These are phyloP conservation scores for Crotalus horridus DNA, from an alignment of 2,113 vertebrate species.

Conservation along the genomic window DNA sequence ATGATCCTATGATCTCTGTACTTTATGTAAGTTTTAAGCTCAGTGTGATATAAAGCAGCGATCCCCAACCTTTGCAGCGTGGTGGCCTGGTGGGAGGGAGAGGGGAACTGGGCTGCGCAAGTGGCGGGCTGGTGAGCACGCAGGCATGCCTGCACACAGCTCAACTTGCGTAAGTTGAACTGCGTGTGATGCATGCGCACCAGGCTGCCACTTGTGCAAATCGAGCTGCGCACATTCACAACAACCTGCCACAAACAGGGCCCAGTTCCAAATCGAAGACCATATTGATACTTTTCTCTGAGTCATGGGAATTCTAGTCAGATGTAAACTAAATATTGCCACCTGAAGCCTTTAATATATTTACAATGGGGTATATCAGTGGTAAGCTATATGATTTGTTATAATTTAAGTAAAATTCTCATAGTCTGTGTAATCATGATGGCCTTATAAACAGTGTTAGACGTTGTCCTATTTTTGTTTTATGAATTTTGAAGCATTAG, in stretches of 20 bases:
- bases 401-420: not conserved
- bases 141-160: not conserved
- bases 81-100: not conserved
- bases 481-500: not conserved
- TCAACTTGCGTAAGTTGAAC: not conserved
- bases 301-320: not conserved
- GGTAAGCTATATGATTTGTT: not conserved
- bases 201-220: not conserved
- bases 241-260: not conserved
- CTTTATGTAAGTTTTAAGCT: not conserved
- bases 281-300: not conserved
- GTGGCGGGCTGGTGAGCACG: not conserved
- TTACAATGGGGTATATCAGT: not conserved
- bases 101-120: fast-evolving
- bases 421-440: not conserved
- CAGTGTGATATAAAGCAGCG: not conserved
- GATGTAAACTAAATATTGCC: not conserved
- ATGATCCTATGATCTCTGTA: not conserved
- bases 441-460: not conserved
- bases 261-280: not conserved
- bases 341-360: not conserved
- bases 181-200: not conserved
- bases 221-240: not conserved
- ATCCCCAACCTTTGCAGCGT: no score
- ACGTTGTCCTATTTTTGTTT: not conserved